Percentiles rank a stretch among this genome's conserved stretches.
These are phyloP conservation scores for Heptranchias perlo DNA, from an alignment of 2,113 vertebrate species.

Conservation along the genomic window DNA sequence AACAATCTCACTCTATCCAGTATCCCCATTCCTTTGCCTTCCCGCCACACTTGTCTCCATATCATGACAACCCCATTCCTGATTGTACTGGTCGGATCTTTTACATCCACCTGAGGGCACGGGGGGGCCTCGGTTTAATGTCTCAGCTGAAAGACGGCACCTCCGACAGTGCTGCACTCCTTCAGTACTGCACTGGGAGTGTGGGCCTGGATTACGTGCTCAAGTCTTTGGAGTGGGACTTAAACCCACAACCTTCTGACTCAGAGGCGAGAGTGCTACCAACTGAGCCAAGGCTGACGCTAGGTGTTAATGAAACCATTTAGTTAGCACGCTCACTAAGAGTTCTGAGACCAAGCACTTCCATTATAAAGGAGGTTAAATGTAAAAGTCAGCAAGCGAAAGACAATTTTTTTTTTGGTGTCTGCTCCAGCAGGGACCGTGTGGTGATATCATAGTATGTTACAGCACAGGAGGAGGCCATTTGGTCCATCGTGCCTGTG, in stretches of 20 bases:
- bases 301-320: background rate
- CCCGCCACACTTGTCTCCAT: background rate
- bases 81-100: background rate
- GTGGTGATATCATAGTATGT: no score
- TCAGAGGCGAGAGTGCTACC: background rate
- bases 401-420: background rate
- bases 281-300: background rate
- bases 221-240: background rate
- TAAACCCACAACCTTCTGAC: background rate
- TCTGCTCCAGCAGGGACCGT: background rate
- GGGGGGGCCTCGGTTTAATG: background rate
- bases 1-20: background rate
- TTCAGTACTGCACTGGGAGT: background rate
- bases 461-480: no score
- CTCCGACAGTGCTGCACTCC: background rate
- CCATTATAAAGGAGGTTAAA: background rate
- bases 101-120: background rate
- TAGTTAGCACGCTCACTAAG: background rate
- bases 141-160: background rate
- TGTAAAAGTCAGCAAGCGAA: background rate
- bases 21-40: background rate
- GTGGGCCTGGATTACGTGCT: background rate
- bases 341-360: background rate
- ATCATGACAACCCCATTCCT: background rate
- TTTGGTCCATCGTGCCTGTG: no score